Evolutionary conservation across 2,113 vertebrate genomes (phyloP).

Genomic region (Centropus unirufus): DNA sequence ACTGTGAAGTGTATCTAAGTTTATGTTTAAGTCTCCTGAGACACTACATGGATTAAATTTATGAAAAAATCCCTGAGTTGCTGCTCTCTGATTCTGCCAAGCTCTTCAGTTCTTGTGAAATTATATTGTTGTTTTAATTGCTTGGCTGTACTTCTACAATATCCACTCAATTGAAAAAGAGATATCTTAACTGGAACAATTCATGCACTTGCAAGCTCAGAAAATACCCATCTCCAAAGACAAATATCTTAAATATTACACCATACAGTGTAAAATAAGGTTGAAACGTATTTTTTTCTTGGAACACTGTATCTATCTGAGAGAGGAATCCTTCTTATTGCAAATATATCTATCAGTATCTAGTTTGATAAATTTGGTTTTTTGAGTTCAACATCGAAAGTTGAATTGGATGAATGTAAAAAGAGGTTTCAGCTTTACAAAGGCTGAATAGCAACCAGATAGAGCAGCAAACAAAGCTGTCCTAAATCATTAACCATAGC

Average conservation of each 20-base stretch:
- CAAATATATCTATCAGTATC: neutral
- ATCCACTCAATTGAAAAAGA: neutral
- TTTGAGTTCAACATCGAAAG: neutral
- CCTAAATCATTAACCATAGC: neutral
- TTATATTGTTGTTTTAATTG: neutral
- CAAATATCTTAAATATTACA: neutral
- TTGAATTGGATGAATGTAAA: neutral
- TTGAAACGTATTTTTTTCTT: neutral
- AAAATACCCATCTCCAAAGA: neutral
- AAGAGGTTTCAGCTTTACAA: neutral
- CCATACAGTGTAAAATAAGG: neutral
- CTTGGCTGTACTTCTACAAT: neutral
- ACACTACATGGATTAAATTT: too few species aligned
- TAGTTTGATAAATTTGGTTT: neutral
- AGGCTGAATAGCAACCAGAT: neutral
- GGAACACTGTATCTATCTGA: neutral
- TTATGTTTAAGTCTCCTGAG: too few species aligned
- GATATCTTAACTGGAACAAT: neutral
- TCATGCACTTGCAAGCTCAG: neutral
- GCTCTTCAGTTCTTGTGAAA: neutral
- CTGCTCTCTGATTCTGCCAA: neutral
- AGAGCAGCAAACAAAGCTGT: neutral
- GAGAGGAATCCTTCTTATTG: neutral
- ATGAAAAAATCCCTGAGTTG: neutral
- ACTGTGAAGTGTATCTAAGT: neutral